These are phyloP conservation scores for Amphipyra berbera DNA, from an alignment of 2,888 invertebrate species.

Conservation along the genomic window DNA sequence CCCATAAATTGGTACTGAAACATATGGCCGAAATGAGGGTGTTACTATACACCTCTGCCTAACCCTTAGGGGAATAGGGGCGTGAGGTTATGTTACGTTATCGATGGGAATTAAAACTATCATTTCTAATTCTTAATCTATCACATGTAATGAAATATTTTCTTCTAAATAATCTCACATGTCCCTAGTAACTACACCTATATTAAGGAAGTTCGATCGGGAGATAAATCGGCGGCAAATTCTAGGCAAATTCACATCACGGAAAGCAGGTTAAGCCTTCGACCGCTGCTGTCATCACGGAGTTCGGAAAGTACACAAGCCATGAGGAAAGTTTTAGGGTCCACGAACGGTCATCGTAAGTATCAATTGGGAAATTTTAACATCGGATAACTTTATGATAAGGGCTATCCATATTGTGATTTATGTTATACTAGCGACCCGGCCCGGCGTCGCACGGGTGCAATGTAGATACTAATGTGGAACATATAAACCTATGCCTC, in stretches of 20 bases:
- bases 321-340: constrained; percentile 30
- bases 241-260: constrained; percentile 17
- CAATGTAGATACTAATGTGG: no score
- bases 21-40: no score
- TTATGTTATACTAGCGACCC: no score
- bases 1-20: no score
- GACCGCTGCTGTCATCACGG: constrained; percentile 41
- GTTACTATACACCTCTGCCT: no score
- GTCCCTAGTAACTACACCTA: constrained; percentile 1
- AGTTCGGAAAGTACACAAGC: constrained; percentile 41
- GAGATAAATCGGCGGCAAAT: constrained; percentile 9
- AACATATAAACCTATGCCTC: no score
- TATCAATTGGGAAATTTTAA: constrained; percentile 5
- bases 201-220: neutral
- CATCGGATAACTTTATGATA: neutral
- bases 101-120: no score
- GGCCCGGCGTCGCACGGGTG: no score
- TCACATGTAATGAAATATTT: neutral
- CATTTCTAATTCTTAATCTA: no score
- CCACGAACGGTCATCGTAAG: constrained; percentile 1
- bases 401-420: no score
- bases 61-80: no score
- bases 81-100: no score
- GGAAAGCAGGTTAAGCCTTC: constrained; percentile 49
- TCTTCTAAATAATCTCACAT: neutral